Conservation (phyloP, 2,888 invertebrate genomes). For the Trachelus iudaicus region DNA sequence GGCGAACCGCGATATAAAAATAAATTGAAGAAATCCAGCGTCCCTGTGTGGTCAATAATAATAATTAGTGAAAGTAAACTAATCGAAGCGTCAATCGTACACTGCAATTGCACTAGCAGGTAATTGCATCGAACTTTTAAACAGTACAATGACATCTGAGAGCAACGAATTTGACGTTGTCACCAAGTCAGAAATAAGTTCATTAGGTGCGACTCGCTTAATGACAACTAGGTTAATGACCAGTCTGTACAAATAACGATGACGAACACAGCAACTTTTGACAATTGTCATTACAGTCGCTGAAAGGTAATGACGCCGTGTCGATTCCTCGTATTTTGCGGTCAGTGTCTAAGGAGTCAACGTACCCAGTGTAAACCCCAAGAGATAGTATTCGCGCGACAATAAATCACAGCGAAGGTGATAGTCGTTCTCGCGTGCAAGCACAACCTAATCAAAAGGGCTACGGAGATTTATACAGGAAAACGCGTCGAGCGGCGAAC, state of each 20-base stretch:
- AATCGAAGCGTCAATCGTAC: too few species aligned
- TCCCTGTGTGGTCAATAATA: too few species aligned
- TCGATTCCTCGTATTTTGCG: neutral
- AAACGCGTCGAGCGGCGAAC: slow-evolving; percentile 1
- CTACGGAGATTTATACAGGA: neutral
- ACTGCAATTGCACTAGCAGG: too few species aligned
- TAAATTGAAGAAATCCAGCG: too few species aligned
- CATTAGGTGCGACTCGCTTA: neutral
- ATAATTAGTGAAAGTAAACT: too few species aligned
- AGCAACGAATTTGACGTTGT: neutral
- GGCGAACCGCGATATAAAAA: too few species aligned
- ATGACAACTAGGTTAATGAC: neutral
- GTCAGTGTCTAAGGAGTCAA: neutral
- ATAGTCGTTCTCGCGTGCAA: neutral
- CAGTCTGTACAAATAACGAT: neutral
- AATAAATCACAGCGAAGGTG: neutral
- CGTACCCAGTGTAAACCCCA: neutral
- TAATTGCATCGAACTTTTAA: too few species aligned
- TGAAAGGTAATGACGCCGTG: neutral
- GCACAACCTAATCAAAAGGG: neutral
- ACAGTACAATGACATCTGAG: too few species aligned
- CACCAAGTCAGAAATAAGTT: neutral
- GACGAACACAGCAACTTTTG: neutral
- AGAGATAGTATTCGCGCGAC: neutral
- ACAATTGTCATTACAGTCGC: neutral